Evolutionary conservation across 2,888 invertebrate genomes (phyloP), one percentile per base, ranked within the genome.

Genomic region (Tetragonula carbonaria): DNA sequence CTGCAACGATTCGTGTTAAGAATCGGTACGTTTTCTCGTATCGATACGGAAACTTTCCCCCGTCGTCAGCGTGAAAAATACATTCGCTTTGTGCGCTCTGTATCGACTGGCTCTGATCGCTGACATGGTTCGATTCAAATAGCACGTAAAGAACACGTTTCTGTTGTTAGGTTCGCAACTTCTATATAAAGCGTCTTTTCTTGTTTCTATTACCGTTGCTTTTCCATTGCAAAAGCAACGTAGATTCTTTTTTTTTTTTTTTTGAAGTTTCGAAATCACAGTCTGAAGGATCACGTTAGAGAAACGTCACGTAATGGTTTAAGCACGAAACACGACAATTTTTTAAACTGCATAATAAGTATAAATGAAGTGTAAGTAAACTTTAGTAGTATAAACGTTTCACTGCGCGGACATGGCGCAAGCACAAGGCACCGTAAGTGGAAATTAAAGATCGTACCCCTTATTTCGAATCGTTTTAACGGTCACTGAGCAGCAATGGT

Each of bases 21-120:
- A 82, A 78, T 74, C 74, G 74, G 70, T 82, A 74, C 76, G 59
- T 77, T 83, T 33, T 74, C 74, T 83, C 74, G 68, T 68, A 86
- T 81, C 80, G 78, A 78, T 77, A 77, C 62, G 57, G 67, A 72
- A 79, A 74, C 71, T 76, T 80, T 76, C 59, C 59, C 53, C 59
- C 59, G 13, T n/a, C 70, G 80, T 50, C 59, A 62, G 62, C 55
- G 55, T 77, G 76, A 71, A 76, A 74, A 80, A 75, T 65, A 71
- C 50, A 62, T 38, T 18, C 70, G 21, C 70, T 63, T 45, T 62
- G 63, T 66, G 50, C 71, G 33, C n/a, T 67, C 45, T 59, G 23
- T 28, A 5, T 21, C 63, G 72, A 53, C 68, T 63, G 65, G 57
- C 76, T 85, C 74, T 72, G 70, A 80, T 84, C 70, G 53, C 55